Base-by-base conservation (phyloP, 1,140 invertebrate genomes). In the Chrysoperla carnea region DNA sequence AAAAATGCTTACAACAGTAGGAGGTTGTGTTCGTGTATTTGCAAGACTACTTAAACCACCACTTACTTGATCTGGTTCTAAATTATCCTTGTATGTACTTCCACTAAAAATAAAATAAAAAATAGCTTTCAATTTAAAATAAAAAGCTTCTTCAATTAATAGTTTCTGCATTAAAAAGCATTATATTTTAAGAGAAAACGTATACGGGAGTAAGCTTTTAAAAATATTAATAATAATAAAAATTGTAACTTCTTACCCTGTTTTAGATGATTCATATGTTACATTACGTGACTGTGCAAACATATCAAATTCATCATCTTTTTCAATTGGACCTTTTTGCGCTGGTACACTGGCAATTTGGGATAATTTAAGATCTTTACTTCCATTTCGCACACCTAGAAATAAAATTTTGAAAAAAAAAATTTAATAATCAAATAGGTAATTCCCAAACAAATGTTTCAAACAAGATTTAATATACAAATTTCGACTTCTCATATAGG, bases 221-320 rank as follows among this genome's bases (percentile, higher is more conserved):
- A 23, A 23, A 23, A 23, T 23, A 23, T n/a, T 23, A 23, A 23
- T 23, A n/a, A n/a, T n/a, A n/a, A n/a, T n/a, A n/a, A n/a, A n/a
- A n/a, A n/a, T n/a, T n/a, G n/a, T n/a, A n/a, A n/a, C n/a, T 49
- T 41, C 48, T 54, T 59, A 81, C 78, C 71, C 74, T 36, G 63
- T 70, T 64, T 81, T 84, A 15, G 73, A 62, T 33, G 62, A 70
- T 60, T 82, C 81, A 50, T 80, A 82, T 14, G 73, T 75, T 29
- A 74, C 68, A 44, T 79, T 85, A 52, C 88, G 67, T 4, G 85
- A 88, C 56, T 91, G 86, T 37, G 87, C 88, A 67, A 93, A 85
- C 76, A 86, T 85, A 60, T 91, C 87, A 64, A 93, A 93, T 52
- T 91, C 87, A 52, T 78, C 76, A 39, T 64, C 60, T 37, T 59